Evolutionary conservation across 2,113 vertebrate genomes (phyloP).

Genomic region (Myrmecobius fasciatus): DNA sequence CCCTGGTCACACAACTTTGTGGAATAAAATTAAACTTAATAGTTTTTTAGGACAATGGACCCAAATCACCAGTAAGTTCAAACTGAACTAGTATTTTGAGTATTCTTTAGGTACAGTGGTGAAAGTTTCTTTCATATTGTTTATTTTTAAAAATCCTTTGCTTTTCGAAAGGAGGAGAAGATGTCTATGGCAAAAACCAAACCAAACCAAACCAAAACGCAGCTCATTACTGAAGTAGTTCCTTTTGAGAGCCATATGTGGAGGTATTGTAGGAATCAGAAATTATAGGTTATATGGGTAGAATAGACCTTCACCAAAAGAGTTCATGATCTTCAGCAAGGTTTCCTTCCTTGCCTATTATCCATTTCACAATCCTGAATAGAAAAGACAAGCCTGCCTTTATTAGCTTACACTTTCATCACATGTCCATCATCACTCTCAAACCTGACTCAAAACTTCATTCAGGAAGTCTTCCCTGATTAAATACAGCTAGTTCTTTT

Average conservation of each 20-base stretch:
- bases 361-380: conserved; percentile 29
- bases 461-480: background rate
- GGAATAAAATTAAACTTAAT: background rate
- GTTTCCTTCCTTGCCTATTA: background rate
- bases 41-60: background rate
- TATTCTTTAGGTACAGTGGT: background rate
- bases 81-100: background rate
- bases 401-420: background rate
- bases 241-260: background rate
- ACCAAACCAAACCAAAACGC: background rate
- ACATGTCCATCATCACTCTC: background rate
- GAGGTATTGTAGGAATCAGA: background rate
- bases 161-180: background rate
- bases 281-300: background rate
- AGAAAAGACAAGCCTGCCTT: background rate
- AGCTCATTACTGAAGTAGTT: background rate
- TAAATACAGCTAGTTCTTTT: background rate
- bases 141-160: background rate
- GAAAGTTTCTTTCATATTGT: conserved; percentile 1
- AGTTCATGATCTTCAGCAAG: background rate
- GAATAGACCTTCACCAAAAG: background rate
- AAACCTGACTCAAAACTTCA: background rate
- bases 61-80: background rate
- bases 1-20: background rate
- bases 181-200: background rate